Conservation (phyloP, 1,140 invertebrate genomes). For the Plodia interpunctella region DNA sequence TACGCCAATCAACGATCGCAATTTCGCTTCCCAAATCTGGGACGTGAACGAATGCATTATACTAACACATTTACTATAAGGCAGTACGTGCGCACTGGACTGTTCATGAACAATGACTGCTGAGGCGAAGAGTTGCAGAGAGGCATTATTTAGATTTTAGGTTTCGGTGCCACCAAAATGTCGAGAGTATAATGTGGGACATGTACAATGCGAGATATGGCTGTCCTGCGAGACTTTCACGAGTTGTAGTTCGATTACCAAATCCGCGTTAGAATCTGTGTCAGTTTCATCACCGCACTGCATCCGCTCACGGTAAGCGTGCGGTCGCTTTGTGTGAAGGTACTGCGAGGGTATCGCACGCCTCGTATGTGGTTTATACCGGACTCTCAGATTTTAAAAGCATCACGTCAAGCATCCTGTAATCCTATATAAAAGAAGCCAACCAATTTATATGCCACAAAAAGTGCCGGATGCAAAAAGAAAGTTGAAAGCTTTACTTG, state of each 20-base stretch:
- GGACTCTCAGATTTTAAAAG: constrained; percentile 11
- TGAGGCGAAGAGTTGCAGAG: constrained; percentile 39
- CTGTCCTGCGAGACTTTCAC: constrained; percentile 72
- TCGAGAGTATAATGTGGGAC: constrained; percentile 60
- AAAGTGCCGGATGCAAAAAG: constrained; percentile 5
- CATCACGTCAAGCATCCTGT: too few species aligned
- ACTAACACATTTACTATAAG: constrained; percentile 37
- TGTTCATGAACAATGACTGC: constrained; percentile 40
- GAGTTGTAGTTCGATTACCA: constrained; percentile 71
- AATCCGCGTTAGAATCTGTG: constrained; percentile 75
- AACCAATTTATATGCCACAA: neutral
- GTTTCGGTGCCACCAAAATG: constrained; percentile 64
- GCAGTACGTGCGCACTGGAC: constrained; percentile 38
- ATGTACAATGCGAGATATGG: constrained; percentile 56
- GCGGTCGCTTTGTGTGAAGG: constrained; percentile 48
- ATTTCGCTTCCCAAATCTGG: constrained; percentile 64
- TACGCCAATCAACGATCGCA: constrained; percentile 61
- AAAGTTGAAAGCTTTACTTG: constrained; percentile 3
- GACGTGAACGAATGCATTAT: constrained; percentile 44
- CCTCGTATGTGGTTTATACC: constrained; percentile 2
- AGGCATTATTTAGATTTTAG: constrained; percentile 54
- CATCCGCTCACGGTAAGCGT: constrained; percentile 57
- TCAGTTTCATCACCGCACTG: constrained; percentile 71
- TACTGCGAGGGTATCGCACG: constrained; percentile 18
- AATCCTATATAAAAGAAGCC: constrained; percentile 16